phyloP scores from a whole-genome alignment of 2,113 vertebrate genomes.

The Rhagologus leucostigma region DNA sequence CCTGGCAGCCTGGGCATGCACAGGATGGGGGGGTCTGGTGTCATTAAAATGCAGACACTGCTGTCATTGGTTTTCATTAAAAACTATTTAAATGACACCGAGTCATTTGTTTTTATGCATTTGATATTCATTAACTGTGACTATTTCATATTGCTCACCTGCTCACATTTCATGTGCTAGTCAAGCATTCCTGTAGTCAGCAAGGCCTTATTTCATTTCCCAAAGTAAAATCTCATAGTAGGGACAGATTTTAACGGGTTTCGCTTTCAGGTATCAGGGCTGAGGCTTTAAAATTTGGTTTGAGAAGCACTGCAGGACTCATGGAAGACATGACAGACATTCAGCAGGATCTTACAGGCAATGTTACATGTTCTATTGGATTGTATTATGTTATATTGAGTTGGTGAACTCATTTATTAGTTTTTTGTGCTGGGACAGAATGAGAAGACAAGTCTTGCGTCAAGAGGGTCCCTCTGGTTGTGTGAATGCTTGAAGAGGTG shows the following conservation, averaged over 20 bases:
- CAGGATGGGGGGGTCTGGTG: not conserved
- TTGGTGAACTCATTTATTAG: not conserved
- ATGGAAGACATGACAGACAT: fast-evolving
- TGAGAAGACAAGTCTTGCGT: not conserved
- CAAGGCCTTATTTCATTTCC: not conserved
- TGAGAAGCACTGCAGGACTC: not conserved
- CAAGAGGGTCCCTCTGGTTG: not conserved
- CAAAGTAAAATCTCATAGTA: not conserved
- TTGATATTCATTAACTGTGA: not conserved
- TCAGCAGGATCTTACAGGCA: not conserved
- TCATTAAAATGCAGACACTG: not conserved
- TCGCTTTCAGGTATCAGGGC: not conserved
- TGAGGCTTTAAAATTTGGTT: not conserved
- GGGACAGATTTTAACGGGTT: not conserved
- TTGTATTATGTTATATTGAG: not conserved
- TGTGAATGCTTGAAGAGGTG: not conserved
- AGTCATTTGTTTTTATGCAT: not conserved
- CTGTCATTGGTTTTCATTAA: not conserved
- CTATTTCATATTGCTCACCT: not conserved
- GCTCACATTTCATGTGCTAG: fast-evolving
- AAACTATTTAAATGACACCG: fast-evolving
- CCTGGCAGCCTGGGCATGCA: not conserved
- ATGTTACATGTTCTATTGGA: fast-evolving
- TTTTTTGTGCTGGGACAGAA: not conserved
- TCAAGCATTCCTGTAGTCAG: not conserved